Base-by-base conservation (phyloP, 2,888 invertebrate species). In the Caenorhabditis drosophilae region DNA sequence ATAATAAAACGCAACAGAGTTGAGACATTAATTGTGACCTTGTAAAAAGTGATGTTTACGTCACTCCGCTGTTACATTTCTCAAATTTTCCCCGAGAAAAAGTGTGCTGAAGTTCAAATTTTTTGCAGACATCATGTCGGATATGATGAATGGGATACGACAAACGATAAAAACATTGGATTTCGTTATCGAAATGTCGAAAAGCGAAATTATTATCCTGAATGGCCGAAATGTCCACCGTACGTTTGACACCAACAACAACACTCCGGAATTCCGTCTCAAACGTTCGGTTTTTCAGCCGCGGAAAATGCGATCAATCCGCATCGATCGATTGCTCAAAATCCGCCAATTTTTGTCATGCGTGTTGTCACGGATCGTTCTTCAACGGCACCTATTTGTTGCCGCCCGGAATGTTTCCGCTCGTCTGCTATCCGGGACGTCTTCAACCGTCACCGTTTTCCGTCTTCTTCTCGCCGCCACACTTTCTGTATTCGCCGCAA, bases 171-270 rank as follows among this genome's bases (percentile, higher is more conserved):
- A 40, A 79, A 80, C 25, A 50, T 60, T 6, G 80, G 80, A 16
- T 80, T 80, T 54, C 71, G 79, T 7, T 80, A 80, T 55, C 47
- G 56, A 22, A 80, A 80, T 44, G 25, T 62, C 4, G 80, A 80
- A 53, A 56, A 68, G 16, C 44, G 68, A 15, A 73, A 80, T 53
- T 80, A 80, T 59, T 80, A 63, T 31, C 75, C 77, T 6, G 59
- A 74, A 2, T 80, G 80, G 80, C 77, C 79, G 15, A 36, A 49
- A 6, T 79, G 79, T 67, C 75, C 77, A 0, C 52, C 64, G 75
- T 75, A 22, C 59, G 73, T 59, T 48, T 47, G 22, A 12, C 35
- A 26, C 11, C 16, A 48, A 36, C 7, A 6, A 12, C 6, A 31
- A 12, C 16, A 12, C 44, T 23, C 31, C n/a, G n/a, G n/a, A n/a